These are phyloP conservation scores for Megaceryle alcyon DNA, from an alignment of 2,797 vertebrate species.

Conservation along the genomic window DNA sequence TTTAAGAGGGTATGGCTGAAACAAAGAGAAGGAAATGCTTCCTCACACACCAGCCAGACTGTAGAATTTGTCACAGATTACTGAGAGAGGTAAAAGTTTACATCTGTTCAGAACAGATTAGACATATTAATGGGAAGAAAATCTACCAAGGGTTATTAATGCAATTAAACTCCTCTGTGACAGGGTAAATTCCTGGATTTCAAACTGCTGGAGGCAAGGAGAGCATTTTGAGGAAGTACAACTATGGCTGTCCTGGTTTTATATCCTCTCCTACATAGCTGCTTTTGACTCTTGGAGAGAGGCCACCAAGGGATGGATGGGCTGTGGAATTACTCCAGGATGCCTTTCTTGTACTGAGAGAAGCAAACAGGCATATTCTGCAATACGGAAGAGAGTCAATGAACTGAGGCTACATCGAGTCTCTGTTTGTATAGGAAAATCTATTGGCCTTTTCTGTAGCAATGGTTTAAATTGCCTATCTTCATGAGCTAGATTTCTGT, in stretches of 20 bases:
- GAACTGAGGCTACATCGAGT: background rate
- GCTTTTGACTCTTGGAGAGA: background rate
- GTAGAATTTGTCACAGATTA: background rate
- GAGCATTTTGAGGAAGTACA: background rate
- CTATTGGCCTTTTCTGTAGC: background rate
- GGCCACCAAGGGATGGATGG: fast-evolving
- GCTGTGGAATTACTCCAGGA: background rate
- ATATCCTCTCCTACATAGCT: background rate
- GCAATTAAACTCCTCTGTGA: conserved; percentile 39
- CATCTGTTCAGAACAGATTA: background rate
- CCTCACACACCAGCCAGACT: background rate
- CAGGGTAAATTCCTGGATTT: background rate
- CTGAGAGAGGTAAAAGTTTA: background rate
- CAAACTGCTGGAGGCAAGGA: background rate
- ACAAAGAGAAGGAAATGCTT: background rate
- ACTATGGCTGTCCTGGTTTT: background rate
- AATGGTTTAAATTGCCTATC: background rate
- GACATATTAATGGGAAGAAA: background rate
- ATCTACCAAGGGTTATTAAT: background rate
- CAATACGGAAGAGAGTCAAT: background rate
- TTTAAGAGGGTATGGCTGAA: background rate
- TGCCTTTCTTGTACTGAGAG: background rate
- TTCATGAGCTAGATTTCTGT: background rate
- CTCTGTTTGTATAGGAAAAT: background rate
- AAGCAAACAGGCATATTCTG: background rate